These are phyloP conservation scores for Myiozetetes cayanensis DNA, from an alignment of 2,113 vertebrate genomes.

Conservation along the genomic window DNA sequence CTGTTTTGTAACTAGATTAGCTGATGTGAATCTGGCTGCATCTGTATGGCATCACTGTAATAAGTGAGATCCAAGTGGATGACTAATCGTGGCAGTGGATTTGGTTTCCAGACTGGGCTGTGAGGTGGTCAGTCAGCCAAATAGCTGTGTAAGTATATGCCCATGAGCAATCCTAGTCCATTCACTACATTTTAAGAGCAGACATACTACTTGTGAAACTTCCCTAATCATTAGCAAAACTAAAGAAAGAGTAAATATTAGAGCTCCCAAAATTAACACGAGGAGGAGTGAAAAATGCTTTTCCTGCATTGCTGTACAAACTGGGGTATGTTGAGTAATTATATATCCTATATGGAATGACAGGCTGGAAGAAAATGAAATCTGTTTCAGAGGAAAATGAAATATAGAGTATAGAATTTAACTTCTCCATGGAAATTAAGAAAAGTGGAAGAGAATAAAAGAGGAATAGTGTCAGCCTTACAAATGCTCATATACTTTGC, in stretches of 20 bases:
- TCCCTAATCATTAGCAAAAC: background rate
- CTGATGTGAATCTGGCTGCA: constrained; percentile 17
- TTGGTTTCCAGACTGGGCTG: background rate
- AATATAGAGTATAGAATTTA: background rate
- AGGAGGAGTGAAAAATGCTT: background rate
- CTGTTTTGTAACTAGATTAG: constrained; percentile 32
- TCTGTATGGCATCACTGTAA: background rate
- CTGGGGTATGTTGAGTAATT: background rate
- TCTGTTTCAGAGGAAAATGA: background rate
- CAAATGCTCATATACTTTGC: background rate
- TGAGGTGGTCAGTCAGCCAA: background rate
- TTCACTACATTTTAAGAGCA: background rate
- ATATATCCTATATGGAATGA: background rate
- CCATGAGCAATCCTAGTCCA: background rate
- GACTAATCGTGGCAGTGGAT: background rate
- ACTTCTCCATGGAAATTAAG: background rate
- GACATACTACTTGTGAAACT: background rate
- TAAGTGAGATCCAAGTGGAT: background rate
- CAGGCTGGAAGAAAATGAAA: background rate
- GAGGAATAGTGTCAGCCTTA: background rate
- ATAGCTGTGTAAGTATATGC: background rate
- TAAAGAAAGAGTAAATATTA: background rate
- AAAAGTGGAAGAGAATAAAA: background rate
- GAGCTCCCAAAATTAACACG: background rate
- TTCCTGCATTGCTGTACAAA: background rate